phyloP scores from a whole-genome alignment of 2,888 invertebrate genomes.

The Andricus quercusramuli region DNA sequence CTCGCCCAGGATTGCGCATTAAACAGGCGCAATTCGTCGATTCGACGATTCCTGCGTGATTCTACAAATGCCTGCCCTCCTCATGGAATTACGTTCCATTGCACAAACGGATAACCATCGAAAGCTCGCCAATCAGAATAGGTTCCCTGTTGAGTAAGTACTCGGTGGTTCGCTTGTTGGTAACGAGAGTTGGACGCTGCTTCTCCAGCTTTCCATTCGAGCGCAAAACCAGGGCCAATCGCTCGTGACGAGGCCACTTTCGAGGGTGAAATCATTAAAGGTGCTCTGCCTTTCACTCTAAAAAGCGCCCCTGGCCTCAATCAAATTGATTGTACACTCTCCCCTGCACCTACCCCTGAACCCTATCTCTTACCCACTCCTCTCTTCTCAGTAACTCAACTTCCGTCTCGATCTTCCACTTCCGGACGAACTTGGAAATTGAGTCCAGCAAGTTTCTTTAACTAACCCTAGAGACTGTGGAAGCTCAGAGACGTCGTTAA shows the following conservation, averaged over 20 bases:
- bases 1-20: not conserved
- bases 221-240: conserved; percentile 37
- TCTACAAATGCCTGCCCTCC: conserved; percentile 20
- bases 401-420: conserved; percentile 37
- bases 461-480: conserved; percentile 13
- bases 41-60: conserved; percentile 5
- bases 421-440: conserved; percentile 33
- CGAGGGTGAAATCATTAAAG: conserved; percentile 37
- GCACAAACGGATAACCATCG: conserved; percentile 28
- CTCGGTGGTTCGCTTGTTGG: conserved; percentile 36
- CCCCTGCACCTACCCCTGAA: not conserved
- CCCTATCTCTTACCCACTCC: conserved; percentile 41
- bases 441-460: conserved; percentile 34
- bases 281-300: conserved; percentile 11
- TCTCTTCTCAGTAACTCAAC: conserved; percentile 28
- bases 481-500: conserved; percentile 19
- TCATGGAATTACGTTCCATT: conserved; percentile 16
- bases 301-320: conserved; percentile 38
- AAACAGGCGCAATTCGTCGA: conserved; percentile 26
- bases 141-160: conserved; percentile 37
- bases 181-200: conserved; percentile 37
- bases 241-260: conserved; percentile 38
- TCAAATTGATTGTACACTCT: conserved; percentile 31
- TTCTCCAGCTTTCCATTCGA: conserved; percentile 35
- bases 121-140: conserved; percentile 20